These are phyloP conservation scores for Temnothorax rugatulus DNA, from an alignment of 2,888 invertebrate species.

Conservation along the genomic window DNA sequence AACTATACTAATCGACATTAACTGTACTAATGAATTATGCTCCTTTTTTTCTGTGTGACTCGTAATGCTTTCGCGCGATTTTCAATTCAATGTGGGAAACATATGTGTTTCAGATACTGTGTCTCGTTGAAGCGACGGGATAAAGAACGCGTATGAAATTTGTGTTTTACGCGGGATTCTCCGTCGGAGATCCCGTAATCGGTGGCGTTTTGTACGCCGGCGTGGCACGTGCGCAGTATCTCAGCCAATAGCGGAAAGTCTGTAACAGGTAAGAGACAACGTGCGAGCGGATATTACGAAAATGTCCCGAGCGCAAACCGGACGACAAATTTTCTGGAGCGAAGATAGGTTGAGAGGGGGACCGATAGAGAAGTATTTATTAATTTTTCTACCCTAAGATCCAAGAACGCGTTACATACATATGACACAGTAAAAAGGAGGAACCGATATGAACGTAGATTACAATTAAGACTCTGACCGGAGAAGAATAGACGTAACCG, in stretches of 20 bases:
- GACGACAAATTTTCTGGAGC: background rate
- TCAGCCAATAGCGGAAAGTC: slow-evolving; percentile 64
- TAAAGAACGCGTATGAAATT: slow-evolving; percentile 10
- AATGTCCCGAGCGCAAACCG: background rate
- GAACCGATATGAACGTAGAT: background rate
- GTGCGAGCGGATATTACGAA: slow-evolving; percentile 37
- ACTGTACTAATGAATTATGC: background rate
- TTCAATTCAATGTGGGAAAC: slow-evolving; percentile 8
- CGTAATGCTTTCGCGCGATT: background rate
- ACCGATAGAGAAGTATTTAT: background rate
- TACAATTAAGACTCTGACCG: no score
- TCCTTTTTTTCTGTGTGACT: background rate
- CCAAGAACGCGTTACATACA: background rate
- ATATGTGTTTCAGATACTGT: slow-evolving; percentile 49
- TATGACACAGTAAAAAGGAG: background rate
- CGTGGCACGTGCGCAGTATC: slow-evolving; percentile 65
- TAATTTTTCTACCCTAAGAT: background rate
- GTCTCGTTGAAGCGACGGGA: slow-evolving; percentile 1
- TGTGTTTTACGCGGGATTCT: slow-evolving; percentile 43
- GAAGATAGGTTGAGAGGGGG: background rate
- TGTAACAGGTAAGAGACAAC: slow-evolving; percentile 71
- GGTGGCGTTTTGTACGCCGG: slow-evolving; percentile 28
- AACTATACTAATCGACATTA: background rate
- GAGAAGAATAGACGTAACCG: background rate
- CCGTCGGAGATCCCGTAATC: slow-evolving; percentile 12